phyloP scores from a whole-genome alignment of 2,797 vertebrate species.

The Epinephelus malabaricus region DNA sequence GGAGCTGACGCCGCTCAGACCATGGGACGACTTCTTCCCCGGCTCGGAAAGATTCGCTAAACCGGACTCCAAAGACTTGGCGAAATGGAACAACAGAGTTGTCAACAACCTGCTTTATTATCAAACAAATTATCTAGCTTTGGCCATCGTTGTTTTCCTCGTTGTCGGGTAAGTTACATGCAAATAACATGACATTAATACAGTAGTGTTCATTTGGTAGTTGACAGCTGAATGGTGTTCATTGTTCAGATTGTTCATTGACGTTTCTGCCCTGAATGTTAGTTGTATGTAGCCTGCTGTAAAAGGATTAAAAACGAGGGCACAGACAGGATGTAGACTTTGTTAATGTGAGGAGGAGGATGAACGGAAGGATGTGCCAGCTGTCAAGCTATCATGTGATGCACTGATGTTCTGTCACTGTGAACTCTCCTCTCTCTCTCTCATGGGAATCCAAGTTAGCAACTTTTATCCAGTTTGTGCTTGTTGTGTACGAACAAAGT shows the following conservation, averaged over 20 bases:
- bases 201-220: background rate
- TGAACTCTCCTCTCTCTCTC: background rate
- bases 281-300: background rate
- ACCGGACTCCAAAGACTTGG: slow-evolving; percentile 89
- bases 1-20: slow-evolving; percentile 88
- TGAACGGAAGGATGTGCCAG: background rate
- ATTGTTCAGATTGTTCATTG: background rate
- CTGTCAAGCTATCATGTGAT: background rate
- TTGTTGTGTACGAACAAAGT: background rate
- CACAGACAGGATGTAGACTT: slow-evolving; percentile 3
- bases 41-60: slow-evolving; percentile 90
- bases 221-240: fast-evolving
- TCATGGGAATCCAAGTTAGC: background rate
- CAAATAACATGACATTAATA: background rate
- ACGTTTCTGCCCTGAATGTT: background rate
- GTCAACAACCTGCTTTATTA: slow-evolving; percentile 97
- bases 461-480: background rate
- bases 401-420: background rate
- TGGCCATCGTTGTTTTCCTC: slow-evolving; percentile 88
- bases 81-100: slow-evolving; percentile 95
- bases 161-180: slow-evolving; percentile 90
- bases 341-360: background rate
- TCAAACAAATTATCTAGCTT: slow-evolving; percentile 93
- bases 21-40: slow-evolving; percentile 94
- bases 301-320: background rate